A percentile compares a stretch with the other conserved stretches of the same genome.
Conservation (phyloP, 2,113 vertebrate species). For the Corythoichthys intestinalis region DNA sequence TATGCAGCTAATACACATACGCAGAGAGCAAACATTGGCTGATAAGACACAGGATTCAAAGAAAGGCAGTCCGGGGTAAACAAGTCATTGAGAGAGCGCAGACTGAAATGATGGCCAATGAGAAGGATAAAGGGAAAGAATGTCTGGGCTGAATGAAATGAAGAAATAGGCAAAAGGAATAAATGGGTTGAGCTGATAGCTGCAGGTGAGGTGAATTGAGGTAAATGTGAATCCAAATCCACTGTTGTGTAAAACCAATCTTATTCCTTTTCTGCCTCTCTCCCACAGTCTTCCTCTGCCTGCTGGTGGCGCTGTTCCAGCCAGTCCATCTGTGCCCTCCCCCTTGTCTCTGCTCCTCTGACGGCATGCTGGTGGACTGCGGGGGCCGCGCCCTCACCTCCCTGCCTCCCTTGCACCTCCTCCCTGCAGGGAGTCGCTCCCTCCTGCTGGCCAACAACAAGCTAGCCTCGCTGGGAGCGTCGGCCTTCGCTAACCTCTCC, state of each 20-base stretch:
- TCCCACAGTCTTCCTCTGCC: conserved; percentile 75
- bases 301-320: conserved; percentile 66
- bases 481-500: conserved; percentile 87
- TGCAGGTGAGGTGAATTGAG: neutral
- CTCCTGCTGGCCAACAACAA: conserved; percentile 94
- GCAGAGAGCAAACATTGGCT: conserved; percentile 12
- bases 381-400: conserved; percentile 83
- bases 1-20: conserved; percentile 1
- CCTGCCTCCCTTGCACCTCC: conserved; percentile 79
- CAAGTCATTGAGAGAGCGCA: conserved; percentile 54
- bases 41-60: conserved; percentile 53
- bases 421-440: conserved; percentile 82
- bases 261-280: neutral
- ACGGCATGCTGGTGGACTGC: conserved; percentile 80
- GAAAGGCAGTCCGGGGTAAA: conserved; percentile 57
- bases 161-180: conserved; percentile 9
- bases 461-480: conserved; percentile 78
- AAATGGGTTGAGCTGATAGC: neutral
- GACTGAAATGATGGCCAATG: conserved; percentile 39
- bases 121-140: conserved; percentile 21
- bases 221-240: too few species aligned
- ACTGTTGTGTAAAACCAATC: too few species aligned
- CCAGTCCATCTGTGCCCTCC: conserved; percentile 80
- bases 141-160: conserved; percentile 4
- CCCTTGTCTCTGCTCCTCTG: conserved; percentile 83